Conservation (phyloP, 1,140 invertebrate genomes). For the Bombus ignitus region DNA sequence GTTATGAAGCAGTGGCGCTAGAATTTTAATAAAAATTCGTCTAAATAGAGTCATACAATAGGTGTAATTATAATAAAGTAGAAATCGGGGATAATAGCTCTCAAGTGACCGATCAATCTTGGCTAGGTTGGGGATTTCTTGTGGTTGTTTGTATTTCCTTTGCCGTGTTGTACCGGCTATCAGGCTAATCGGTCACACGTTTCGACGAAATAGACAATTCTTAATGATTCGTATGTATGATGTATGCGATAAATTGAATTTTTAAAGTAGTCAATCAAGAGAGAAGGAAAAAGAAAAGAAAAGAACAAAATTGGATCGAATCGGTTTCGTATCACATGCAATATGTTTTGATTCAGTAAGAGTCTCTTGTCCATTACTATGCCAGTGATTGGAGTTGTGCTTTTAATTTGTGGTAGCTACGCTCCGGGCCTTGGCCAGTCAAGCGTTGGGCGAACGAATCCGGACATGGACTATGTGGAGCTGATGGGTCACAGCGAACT, state of each 20-base stretch:
- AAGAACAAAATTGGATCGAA: not conserved
- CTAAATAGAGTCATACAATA: not conserved
- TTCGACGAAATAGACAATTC: constrained; percentile 28
- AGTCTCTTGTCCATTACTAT: constrained; percentile 28
- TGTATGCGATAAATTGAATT: not conserved
- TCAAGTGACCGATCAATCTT: constrained; percentile 43
- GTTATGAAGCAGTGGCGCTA: not conserved
- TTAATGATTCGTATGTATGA: too few species aligned
- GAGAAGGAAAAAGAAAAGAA: constrained; percentile 24
- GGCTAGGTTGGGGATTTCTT: constrained; percentile 39
- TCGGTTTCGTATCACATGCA: not conserved
- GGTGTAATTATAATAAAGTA: not conserved
- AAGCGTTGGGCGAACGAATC: constrained; percentile 73
- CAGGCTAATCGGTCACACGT: constrained; percentile 77
- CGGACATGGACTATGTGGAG: constrained; percentile 80
- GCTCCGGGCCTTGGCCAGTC: constrained; percentile 81
- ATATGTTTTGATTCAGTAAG: constrained; percentile 23
- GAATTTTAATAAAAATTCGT: not conserved
- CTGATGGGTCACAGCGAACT: constrained; percentile 77
- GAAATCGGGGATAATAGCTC: not conserved
- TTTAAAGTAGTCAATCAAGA: not conserved
- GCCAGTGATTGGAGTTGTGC: constrained; percentile 83
- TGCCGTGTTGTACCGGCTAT: constrained; percentile 81
- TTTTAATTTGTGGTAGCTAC: constrained; percentile 81
- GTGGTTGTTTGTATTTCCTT: constrained; percentile 65